Base-by-base conservation (phyloP, 2,888 invertebrate species). In the Polia nebulosa region DNA sequence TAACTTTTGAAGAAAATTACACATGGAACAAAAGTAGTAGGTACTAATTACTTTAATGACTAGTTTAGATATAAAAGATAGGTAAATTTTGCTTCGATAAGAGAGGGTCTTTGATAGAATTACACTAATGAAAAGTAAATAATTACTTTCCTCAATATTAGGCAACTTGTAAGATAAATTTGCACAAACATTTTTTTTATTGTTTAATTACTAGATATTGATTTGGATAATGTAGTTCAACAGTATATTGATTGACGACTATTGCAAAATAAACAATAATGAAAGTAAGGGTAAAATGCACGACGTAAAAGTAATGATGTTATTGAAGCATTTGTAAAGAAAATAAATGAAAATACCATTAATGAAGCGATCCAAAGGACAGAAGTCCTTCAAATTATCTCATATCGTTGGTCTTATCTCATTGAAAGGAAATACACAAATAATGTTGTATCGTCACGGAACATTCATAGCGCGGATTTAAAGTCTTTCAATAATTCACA, bases 341-440 rank as follows among this genome's bases (percentile, higher is more conserved):
- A 57, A 67, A 39, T 64, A 39, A 55, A 29, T 63, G 58, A 64
- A 69, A 55, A 67, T 83, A 85, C 85, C 76, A 82, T 82, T 80
- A 82, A 68, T 74, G 71, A 72, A 57, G 61, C 71, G 62, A 80
- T 85, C 78, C 73, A 76, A 81, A 83, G 73, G 77, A 81, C 58
- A 78, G 70, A 75, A 85, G 87, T 83, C 81, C 83, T 85, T 81
- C 85, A 89, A 92, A 91, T 92, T 93, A 94, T 88, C 90, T 91
- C 90, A 92, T 93, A 93, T 91, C 93, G 87, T 88, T 84, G 85
- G 88, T 88, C 93, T 93, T 94, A 94, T 93, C 94, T 90, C 88
- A 88, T 89, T 91, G 89, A 84, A 93, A 93, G 89, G 91, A 92
- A 94, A 92, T 88, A 89, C 87, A 88, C 90, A 89, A 91, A 89